Percentiles rank a stretch among this genome's conserved stretches.
These are phyloP conservation scores for Eilema griseolum DNA, from an alignment of 2,888 invertebrate genomes.

Conservation along the genomic window DNA sequence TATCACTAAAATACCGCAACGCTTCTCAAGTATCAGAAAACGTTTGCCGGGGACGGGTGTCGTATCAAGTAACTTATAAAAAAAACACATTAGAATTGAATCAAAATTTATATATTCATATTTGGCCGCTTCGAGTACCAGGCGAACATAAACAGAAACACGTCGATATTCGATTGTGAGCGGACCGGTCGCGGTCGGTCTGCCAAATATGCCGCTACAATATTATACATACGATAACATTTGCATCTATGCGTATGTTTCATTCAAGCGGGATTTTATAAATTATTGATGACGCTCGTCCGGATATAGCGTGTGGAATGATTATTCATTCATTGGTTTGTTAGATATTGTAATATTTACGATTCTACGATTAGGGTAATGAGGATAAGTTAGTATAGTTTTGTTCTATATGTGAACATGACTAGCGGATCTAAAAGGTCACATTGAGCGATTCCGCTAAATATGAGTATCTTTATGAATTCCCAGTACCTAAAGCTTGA, in stretches of 20 bases:
- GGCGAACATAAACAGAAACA: constrained; percentile 40
- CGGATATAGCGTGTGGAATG: constrained; percentile 21
- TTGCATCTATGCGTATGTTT: constrained; percentile 32
- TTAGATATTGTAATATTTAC: not conserved
- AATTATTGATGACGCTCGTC: constrained; percentile 34
- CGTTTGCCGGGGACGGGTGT: too few relatives aligned
- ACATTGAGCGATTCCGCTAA: too few relatives aligned
- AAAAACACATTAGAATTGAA: not conserved
- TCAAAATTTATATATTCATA: constrained; percentile 35
- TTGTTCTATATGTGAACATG: too few relatives aligned
- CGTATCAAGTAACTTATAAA: not conserved
- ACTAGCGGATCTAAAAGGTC: too few relatives aligned
- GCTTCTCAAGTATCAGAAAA: too few relatives aligned
- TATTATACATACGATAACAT: constrained; percentile 16
- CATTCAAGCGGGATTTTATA: constrained; percentile 32
- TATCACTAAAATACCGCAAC: too few relatives aligned
- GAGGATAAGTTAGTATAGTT: too few relatives aligned
- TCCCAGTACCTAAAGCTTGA: too few relatives aligned
- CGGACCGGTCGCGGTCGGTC: constrained; percentile 23
- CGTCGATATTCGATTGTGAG: constrained; percentile 29
- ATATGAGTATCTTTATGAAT: too few relatives aligned
- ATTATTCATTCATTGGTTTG: constrained; percentile 14
- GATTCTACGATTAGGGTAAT: not conserved
- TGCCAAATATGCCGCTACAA: not conserved
- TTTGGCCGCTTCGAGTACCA: constrained; percentile 34